Evolutionary conservation across 1,140 invertebrate genomes (phyloP), one percentile per base, ranked within the genome.

Genomic region (Sweltsa coloradensis): DNA sequence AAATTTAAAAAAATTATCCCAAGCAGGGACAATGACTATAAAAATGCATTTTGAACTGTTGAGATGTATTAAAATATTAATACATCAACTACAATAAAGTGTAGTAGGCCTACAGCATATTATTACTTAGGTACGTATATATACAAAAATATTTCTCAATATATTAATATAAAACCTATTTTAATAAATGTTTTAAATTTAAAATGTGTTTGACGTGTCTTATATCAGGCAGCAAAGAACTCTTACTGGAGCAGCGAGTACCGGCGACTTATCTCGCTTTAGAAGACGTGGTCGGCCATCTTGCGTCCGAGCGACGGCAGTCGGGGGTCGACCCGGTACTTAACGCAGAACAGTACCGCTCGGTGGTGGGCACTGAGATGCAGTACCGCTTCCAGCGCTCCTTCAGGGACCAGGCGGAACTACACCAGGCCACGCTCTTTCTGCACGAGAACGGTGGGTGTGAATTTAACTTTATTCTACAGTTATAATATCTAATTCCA

Each of bases 391-490:
- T 78, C 41, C 71, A 80, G 51, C 72, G 77, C 45, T 77, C 77
- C 14, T 94, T 93, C 62, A 68, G 93, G 19, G 92, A 97, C 70
- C 74, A 77, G 4, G 79, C 87, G 0, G 94, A 98, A 64, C 62
- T 98, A 26, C 87, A 95, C 56, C 91, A 97, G 64, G 94, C 94
- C 0, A 96, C 93, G 0, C 76, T 89, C 49, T 98, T 98, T 68
- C 74, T 98, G 2, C 95, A 98, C 66, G 96, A 99, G 58, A 98
- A 97, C 68, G 96, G 92, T 75, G 67, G 60, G 41, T 57, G 18
- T n/a, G n/a, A n/a, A n/a, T n/a, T n/a, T n/a, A n/a, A n/a, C n/a
- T n/a, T n/a, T n/a, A n/a, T n/a, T n/a, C n/a, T n/a, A n/a, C n/a
- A 41, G 36, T 23, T 21, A 7, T 44, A 22, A 41, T 11, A 6